Conservation (phyloP, 2,113 vertebrate genomes). For the Psettodes erumei region DNA sequence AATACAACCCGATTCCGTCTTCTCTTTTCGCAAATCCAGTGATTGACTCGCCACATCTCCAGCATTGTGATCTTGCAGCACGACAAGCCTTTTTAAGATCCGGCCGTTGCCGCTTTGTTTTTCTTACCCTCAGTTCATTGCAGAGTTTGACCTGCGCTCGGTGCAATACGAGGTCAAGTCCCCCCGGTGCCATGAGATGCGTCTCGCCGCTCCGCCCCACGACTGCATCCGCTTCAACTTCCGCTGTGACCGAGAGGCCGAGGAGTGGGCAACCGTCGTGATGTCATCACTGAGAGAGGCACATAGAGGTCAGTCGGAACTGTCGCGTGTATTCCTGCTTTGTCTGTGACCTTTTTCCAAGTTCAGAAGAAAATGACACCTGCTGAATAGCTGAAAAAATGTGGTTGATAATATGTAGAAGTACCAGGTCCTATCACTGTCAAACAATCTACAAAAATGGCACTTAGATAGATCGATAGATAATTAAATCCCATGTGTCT, state of each 20-base stretch:
- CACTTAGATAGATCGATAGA: not conserved
- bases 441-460: not conserved
- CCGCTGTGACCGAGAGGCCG: conserved; percentile 86
- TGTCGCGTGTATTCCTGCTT: not conserved
- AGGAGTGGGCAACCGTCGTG: conserved; percentile 88
- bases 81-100: too few relatives aligned
- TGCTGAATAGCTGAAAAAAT: not conserved
- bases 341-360: not conserved
- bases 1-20: not conserved
- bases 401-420: not conserved
- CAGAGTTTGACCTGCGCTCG: conserved; percentile 83
- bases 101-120: not conserved
- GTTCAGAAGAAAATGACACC: not conserved
- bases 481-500: not conserved
- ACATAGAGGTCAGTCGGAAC: conserved; percentile 81
- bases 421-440: not conserved
- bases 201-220: conserved; percentile 66
- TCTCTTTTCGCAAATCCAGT: not conserved
- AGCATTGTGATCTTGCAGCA: not conserved
- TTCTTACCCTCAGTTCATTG: conserved; percentile 77
- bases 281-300: conserved; percentile 87
- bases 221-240: conserved; percentile 84
- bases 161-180: conserved; percentile 84
- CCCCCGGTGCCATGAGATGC: conserved; percentile 84
- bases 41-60: not conserved